These are phyloP conservation scores for Atethmia centrago DNA, from an alignment of 2,888 invertebrate genomes.

Conservation along the genomic window DNA sequence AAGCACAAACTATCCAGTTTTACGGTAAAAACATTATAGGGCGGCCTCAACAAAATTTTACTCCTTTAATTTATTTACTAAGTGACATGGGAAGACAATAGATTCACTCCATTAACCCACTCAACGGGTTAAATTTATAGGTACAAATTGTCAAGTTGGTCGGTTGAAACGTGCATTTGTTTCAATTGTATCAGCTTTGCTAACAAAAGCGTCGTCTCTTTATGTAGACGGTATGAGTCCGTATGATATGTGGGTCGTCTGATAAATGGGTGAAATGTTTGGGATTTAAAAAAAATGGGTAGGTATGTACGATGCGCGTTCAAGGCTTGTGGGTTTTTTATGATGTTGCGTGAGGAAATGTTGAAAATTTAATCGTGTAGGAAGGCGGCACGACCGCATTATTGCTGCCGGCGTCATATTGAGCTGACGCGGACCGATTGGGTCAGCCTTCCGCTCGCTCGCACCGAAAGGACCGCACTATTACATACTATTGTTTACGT, in stretches of 20 bases:
- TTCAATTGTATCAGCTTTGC: slow-evolving; percentile 75
- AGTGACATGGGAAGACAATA: slow-evolving; percentile 60
- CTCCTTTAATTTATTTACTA: slow-evolving; percentile 57
- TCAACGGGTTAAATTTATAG: slow-evolving; percentile 66
- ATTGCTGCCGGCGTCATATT: slow-evolving; percentile 83
- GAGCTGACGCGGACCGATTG: slow-evolving; percentile 80
- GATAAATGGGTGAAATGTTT: slow-evolving; percentile 68
- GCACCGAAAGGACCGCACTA: slow-evolving; percentile 66
- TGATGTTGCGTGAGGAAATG: slow-evolving; percentile 78
- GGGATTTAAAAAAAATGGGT: slow-evolving; percentile 64
- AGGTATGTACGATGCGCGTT: slow-evolving; percentile 57
- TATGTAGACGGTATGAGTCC: slow-evolving; percentile 71
- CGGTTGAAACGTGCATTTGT: slow-evolving; percentile 72
- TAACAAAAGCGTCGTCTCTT: slow-evolving; percentile 73
- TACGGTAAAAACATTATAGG: slow-evolving; percentile 33
- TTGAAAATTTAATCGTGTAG: slow-evolving; percentile 84
- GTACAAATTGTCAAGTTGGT: slow-evolving; percentile 66
- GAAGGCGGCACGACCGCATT: slow-evolving; percentile 77
- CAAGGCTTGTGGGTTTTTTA: slow-evolving; percentile 67
- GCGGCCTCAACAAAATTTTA: slow-evolving; percentile 23
- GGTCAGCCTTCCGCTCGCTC: slow-evolving; percentile 71
- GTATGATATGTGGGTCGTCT: slow-evolving; percentile 71
- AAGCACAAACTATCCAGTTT: slow-evolving; percentile 28
- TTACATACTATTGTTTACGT: slow-evolving; percentile 67
- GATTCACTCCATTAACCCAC: slow-evolving; percentile 57